Conservation (phyloP, 2,888 invertebrate genomes). For the Ceraclea dissimilis region DNA sequence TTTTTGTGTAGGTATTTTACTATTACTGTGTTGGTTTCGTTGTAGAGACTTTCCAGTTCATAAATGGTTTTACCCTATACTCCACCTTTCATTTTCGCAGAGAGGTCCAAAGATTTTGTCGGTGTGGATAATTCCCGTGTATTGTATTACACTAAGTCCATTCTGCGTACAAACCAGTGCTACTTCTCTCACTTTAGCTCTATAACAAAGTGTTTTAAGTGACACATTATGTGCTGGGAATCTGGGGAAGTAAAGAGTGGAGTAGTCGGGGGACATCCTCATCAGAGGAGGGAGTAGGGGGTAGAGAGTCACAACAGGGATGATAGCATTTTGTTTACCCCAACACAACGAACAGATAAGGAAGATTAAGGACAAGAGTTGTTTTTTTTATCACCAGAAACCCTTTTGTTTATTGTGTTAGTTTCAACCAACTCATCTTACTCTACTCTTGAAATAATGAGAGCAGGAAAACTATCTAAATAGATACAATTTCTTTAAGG, state of each 20-base stretch:
- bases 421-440: too few species aligned
- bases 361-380: neutral
- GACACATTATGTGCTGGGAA: slow-evolving; percentile 21
- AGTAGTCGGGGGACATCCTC: neutral
- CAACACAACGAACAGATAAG: neutral
- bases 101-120: too few species aligned
- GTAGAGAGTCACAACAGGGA: neutral
- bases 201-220: slow-evolving; percentile 27
- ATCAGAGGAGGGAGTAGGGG: neutral
- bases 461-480: too few species aligned
- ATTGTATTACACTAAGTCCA: slow-evolving; percentile 18
- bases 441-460: too few species aligned
- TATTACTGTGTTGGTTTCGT: too few species aligned
- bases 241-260: slow-evolving; percentile 3
- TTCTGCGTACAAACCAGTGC: slow-evolving; percentile 10
- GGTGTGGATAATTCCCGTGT: neutral
- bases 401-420: too few species aligned
- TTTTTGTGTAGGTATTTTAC: too few species aligned
- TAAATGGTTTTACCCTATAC: too few species aligned
- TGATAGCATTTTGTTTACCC: neutral
- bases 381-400: neutral
- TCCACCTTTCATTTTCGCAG: too few species aligned
- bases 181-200: slow-evolving; percentile 17
- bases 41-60: too few species aligned
- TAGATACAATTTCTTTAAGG: too few species aligned